Evolutionary conservation across 2,797 vertebrate genomes (phyloP).

Genomic region (Acanthurus leucopareius): DNA sequence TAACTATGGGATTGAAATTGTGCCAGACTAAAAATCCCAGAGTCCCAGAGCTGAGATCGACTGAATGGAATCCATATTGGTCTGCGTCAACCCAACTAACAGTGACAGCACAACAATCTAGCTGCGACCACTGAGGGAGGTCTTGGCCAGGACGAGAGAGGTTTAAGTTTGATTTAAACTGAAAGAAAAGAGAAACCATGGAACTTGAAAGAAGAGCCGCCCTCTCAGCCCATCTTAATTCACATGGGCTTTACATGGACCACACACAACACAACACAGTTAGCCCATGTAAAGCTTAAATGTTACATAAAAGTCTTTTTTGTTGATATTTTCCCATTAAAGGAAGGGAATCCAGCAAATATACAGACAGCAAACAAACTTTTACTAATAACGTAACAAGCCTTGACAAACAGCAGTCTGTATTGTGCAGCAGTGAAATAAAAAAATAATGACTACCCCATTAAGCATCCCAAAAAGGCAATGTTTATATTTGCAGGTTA

Average conservation of each 20-base stretch:
- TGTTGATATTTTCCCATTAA: not conserved
- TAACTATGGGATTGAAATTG: slow-evolving; percentile 50
- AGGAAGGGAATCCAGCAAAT: not conserved
- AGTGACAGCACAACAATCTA: slow-evolving; percentile 62
- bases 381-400: no score
- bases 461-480: no score
- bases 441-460: no score
- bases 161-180: slow-evolving; percentile 57
- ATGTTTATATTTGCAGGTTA: no score
- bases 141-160: slow-evolving; percentile 39
- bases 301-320: not conserved
- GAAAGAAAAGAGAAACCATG: slow-evolving; percentile 20
- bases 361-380: not conserved
- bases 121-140: slow-evolving; percentile 55
- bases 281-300: not conserved
- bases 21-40: slow-evolving; percentile 62
- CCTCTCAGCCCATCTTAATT: not conserved
- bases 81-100: slow-evolving; percentile 58
- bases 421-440: no score
- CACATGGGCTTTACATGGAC: not conserved
- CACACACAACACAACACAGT: slow-evolving; percentile 1
- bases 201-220: not conserved
- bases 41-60: slow-evolving; percentile 64
- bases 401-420: no score
- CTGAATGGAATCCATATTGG: slow-evolving; percentile 62